Evolutionary conservation across 2,797 vertebrate species (phyloP).

Genomic region (Notoglanidium macrostoma): DNA sequence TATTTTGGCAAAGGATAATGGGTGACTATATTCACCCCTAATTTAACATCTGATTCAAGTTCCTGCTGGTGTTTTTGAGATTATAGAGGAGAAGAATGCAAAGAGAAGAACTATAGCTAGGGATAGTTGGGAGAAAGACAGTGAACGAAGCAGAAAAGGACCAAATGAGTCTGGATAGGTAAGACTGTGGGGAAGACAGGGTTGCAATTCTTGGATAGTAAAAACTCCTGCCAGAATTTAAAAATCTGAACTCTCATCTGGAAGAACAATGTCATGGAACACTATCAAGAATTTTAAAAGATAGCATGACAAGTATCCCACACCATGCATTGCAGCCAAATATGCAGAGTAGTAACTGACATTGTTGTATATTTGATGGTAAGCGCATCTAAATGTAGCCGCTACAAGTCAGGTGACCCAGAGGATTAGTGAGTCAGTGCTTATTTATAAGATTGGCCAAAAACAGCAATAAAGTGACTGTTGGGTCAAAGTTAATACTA

Average conservation of each 20-base stretch:
- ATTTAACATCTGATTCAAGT: neutral
- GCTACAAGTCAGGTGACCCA: neutral
- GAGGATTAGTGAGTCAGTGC: neutral
- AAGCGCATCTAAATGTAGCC: slow-evolving; percentile 2
- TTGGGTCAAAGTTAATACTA: neutral
- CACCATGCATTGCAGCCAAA: neutral
- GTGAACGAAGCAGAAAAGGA: neutral
- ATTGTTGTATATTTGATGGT: neutral
- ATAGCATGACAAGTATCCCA: slow-evolving; percentile 55
- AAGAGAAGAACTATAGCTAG: neutral
- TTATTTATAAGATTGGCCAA: neutral
- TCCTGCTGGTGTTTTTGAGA: neutral
- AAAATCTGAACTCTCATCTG: neutral
- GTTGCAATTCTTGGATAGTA: neutral
- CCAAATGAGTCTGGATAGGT: neutral
- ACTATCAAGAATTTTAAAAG: slow-evolving; percentile 40
- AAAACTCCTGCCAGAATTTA: neutral
- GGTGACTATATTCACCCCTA: neutral
- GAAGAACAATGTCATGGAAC: neutral
- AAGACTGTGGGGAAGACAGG: neutral
- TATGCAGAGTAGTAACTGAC: neutral
- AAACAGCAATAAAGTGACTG: neutral
- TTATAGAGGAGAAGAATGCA: neutral
- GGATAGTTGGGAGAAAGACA: neutral
- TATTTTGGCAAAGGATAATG: neutral